Base-by-base conservation (phyloP, 2,888 invertebrate genomes). In the Xestia c-nigrum region DNA sequence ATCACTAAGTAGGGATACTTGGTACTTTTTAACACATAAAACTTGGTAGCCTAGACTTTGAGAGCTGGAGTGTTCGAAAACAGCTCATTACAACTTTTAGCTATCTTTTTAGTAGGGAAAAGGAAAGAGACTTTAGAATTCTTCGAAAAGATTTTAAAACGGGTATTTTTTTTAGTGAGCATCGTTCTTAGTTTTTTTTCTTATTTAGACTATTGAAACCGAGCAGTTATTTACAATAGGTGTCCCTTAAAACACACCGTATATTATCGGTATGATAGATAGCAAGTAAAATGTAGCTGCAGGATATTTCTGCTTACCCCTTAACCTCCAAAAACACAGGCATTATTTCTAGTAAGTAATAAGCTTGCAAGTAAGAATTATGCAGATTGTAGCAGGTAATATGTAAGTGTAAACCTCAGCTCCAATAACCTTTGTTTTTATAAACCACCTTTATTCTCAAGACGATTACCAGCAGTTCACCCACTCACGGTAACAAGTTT, bases 401-500 rank as follows among this genome's bases (percentile, higher is more conserved):
- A 16, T 63, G 31, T 52, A 64, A 38, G 21, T 55, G 14, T 72
- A 81, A 50, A 64, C 24, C 68, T 64, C 50, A 59, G 19, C 63
- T 63, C 14, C 66, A 64, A 82, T 57, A 65, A 46, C 71, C 55
- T 59, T 63, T 83, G 46, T 63, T 78, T 78, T 63, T 74, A 80
- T 74, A 52, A 16, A 65, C 46, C 52, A 31, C 65, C 31, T 79
- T 74, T 61, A 80, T 74, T 50, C 52, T 59, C 57, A 24, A 76
- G 64, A 47, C 68, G 50, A 72, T 84, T 59, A 76, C 67, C 57
- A 40, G 55, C 70, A 72, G 69, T 79, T 79, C 84, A 50, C 50
- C 19, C 76, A 76, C 71, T 85, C 71, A 40, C 57, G 19, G 64
- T 85, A 84, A 85, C 83, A 84, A 85, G 83, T 74, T 80, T 72